A percentile compares a stretch with the other conserved stretches of the same genome.
phyloP scores from a whole-genome alignment of 1,140 invertebrate genomes.

The Drosophila ambigua region DNA sequence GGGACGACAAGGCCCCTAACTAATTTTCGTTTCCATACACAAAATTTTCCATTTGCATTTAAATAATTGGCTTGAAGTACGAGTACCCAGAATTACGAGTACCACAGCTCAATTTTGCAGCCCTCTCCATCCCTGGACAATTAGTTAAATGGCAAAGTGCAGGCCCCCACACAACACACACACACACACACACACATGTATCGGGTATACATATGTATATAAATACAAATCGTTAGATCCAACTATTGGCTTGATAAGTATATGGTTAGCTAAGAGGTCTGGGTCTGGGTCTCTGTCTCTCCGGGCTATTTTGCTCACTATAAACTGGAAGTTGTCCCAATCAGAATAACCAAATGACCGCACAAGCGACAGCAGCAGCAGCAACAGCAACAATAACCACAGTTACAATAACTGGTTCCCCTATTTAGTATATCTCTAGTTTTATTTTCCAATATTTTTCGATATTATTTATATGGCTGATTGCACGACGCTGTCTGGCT shows the following conservation, averaged over 20 bases:
- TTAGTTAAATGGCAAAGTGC: constrained; percentile 59
- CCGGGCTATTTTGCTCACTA: constrained; percentile 55
- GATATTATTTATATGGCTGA: constrained; percentile 53
- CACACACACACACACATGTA: not conserved
- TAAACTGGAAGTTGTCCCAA: constrained; percentile 75
- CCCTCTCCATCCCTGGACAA: constrained; percentile 28
- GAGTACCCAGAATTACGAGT: constrained; percentile 47
- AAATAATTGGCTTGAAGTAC: constrained; percentile 62
- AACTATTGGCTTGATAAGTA: constrained; percentile 48
- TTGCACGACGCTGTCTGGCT: constrained; percentile 16
- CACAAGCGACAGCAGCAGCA: constrained; percentile 22
- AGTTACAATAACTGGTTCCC: constrained; percentile 77
- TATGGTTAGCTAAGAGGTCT: constrained; percentile 34
- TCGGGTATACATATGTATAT: too few relatives aligned
- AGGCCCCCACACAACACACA: constrained; percentile 7
- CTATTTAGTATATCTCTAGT: constrained; percentile 54
- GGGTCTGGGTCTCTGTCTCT: constrained; percentile 40
- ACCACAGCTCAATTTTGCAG: not conserved
- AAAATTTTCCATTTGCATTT: constrained; percentile 60
- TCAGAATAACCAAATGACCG: constrained; percentile 74
- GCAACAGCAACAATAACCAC: constrained; percentile 38
- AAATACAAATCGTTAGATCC: constrained; percentile 26
- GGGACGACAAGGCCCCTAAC: constrained; percentile 12
- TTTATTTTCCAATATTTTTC: constrained; percentile 30
- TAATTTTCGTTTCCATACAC: constrained; percentile 30